Conservation (phyloP, 2,888 invertebrate species). For the Aphidius colemani region DNA sequence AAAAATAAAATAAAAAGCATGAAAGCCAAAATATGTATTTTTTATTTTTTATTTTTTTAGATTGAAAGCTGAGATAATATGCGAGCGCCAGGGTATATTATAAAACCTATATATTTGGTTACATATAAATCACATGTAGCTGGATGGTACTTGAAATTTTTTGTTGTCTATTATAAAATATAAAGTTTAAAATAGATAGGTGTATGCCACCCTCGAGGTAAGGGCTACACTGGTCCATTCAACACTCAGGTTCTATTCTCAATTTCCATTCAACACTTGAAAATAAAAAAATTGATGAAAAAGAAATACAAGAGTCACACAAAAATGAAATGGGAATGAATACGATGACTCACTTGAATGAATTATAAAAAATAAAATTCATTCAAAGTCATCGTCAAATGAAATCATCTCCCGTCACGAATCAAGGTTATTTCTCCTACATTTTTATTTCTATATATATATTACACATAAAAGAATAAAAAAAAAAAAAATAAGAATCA, state of each 20-base stretch:
- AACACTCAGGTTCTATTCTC: not conserved
- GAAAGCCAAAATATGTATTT: too few species aligned
- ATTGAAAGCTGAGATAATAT: too few species aligned
- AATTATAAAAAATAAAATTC: too few species aligned
- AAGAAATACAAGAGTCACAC: constrained; percentile 3
- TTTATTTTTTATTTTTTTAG: too few species aligned
- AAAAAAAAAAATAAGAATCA: too few species aligned
- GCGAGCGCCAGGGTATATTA: too few species aligned
- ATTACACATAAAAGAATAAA: too few species aligned
- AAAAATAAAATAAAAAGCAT: constrained; percentile 2
- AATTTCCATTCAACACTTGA: constrained; percentile 17
- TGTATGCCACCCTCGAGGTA: constrained; percentile 2
- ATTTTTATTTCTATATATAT: too few species aligned
- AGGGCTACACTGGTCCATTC: constrained; percentile 8
- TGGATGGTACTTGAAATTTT: not conserved
- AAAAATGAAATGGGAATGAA: not conserved
- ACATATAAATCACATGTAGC: constrained; percentile 2
- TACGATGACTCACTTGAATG: too few species aligned
- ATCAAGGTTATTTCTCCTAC: not conserved
- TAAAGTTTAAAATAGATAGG: not conserved
- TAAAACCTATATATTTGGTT: not conserved
- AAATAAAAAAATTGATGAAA: constrained; percentile 13
- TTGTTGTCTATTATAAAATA: not conserved
- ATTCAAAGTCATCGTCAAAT: constrained; percentile 22
- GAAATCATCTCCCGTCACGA: constrained; percentile 34